A percentile compares a stretch with the other conserved stretches of the same genome.
Evolutionary conservation across 2,797 vertebrate species (phyloP).

Genomic region (Karalla daura): DNA sequence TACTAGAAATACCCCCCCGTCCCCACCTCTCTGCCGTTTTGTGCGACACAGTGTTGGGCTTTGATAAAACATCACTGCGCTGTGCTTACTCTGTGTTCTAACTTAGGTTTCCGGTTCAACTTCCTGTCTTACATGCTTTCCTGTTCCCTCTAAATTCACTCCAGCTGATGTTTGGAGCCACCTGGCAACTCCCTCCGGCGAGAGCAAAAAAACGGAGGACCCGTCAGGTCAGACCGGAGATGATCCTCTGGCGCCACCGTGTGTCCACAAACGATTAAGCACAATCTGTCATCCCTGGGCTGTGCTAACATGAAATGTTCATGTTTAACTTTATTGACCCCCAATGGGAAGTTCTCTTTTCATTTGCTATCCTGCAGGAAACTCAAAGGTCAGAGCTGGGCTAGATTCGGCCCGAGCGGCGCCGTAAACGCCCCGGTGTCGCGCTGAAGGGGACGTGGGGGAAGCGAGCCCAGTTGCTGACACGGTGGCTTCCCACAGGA

Average conservation of each 20-base stretch:
- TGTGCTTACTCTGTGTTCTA: background rate
- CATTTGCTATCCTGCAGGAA: constrained; percentile 36
- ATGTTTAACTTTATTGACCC: constrained; percentile 54
- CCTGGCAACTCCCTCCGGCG: background rate
- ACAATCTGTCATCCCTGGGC: background rate
- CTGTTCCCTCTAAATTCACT: constrained; percentile 6
- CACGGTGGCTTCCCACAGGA: constrained; percentile 6
- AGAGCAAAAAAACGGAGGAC: background rate
- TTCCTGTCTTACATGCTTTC: constrained; percentile 1
- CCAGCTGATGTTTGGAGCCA: constrained; percentile 11
- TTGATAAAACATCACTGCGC: background rate
- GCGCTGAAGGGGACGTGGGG: constrained; percentile 46
- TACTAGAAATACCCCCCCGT: too few relatives aligned
- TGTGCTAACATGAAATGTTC: constrained; percentile 35
- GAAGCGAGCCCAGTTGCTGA: constrained; percentile 25
- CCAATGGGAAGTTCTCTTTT: constrained; percentile 49
- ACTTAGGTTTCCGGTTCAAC: background rate
- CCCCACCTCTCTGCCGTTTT: too few relatives aligned
- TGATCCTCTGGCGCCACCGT: constrained; percentile 72
- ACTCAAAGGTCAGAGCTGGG: constrained; percentile 38
- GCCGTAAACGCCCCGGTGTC: constrained; percentile 24
- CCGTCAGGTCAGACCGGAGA: background rate
- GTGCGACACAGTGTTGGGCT: too few relatives aligned
- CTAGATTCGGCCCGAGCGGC: constrained; percentile 17
- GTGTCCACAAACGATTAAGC: constrained; percentile 45